phyloP scores from a whole-genome alignment of 2,888 invertebrate genomes.

The Lampropteryx suffumata region DNA sequence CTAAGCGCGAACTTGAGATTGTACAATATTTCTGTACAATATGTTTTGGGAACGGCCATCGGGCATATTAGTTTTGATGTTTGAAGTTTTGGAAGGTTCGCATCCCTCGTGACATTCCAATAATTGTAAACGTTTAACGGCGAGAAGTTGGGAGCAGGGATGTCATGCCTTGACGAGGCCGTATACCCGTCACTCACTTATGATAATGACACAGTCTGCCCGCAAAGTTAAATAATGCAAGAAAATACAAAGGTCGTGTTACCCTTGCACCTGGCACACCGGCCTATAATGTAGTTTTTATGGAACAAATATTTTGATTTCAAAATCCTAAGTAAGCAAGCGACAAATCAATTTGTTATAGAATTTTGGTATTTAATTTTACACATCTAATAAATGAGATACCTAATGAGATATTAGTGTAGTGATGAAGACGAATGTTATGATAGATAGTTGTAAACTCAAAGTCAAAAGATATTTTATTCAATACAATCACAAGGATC shows the following conservation, averaged over 20 bases:
- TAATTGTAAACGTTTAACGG: conserved; percentile 69
- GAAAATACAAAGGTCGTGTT: conserved; percentile 82
- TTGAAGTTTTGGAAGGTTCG: conserved; percentile 62
- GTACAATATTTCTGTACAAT: conserved; percentile 71
- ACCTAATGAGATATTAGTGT: no score
- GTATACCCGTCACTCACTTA: conserved; percentile 66
- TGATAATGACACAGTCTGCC: conserved; percentile 82
- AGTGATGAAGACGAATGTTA: no score
- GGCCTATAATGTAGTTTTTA: conserved; percentile 83
- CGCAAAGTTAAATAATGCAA: conserved; percentile 82
- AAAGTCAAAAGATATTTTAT: no score
- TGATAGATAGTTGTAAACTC: no score
- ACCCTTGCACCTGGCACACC: conserved; percentile 81
- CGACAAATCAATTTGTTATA: no score
- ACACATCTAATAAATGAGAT: no score
- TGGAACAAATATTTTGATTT: conserved; percentile 83
- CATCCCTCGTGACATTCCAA: conserved; percentile 81
- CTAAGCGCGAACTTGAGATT: conserved; percentile 64
- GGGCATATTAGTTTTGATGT: conserved; percentile 71
- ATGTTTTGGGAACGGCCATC: conserved; percentile 60
- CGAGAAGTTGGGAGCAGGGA: conserved; percentile 44
- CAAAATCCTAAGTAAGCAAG: no score
- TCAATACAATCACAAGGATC: no score
- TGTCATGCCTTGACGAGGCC: conserved; percentile 65
- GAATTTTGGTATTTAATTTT: no score